Conservation (phyloP, 2,797 vertebrate genomes). For the Xenentodon cancila region DNA sequence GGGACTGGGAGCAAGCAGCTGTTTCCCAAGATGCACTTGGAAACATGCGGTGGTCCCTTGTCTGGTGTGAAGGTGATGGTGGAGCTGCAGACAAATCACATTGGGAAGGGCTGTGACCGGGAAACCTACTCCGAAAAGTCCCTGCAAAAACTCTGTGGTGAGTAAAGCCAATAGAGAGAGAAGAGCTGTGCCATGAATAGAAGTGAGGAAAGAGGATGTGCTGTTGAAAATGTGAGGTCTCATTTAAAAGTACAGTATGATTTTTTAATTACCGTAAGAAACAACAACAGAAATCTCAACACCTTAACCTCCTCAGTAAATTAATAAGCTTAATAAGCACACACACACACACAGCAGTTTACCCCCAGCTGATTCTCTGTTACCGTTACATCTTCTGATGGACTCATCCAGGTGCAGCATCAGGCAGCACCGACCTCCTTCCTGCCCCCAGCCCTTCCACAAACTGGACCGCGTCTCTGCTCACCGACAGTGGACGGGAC, state of each 20-base stretch:
- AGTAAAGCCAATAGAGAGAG: slow-evolving; percentile 24
- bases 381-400: slow-evolving; percentile 27
- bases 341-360: too few species aligned
- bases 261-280: too few species aligned
- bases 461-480: slow-evolving; percentile 92
- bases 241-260: background rate
- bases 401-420: slow-evolving; percentile 87
- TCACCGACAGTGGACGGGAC: slow-evolving; percentile 88
- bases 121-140: slow-evolving; percentile 96
- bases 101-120: slow-evolving; percentile 93
- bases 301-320: slow-evolving; percentile 24
- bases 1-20: slow-evolving; percentile 91
- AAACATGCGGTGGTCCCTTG: slow-evolving; percentile 91
- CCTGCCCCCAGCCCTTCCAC: slow-evolving; percentile 86
- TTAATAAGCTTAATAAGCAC: slow-evolving; percentile 43
- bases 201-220: slow-evolving; percentile 7
- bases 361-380: slow-evolving; percentile 4
- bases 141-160: slow-evolving; percentile 95
- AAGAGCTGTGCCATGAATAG: background rate
- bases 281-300: too few species aligned
- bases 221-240: slow-evolving; percentile 26
- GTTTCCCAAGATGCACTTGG: slow-evolving; percentile 91
- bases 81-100: slow-evolving; percentile 93
- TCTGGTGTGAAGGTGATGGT: slow-evolving; percentile 88
- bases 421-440: slow-evolving; percentile 93